A percentile compares a stretch with the other conserved stretches of the same genome.
Conservation (phyloP, 2,113 vertebrate genomes). For the Cyprinus carpio region DNA sequence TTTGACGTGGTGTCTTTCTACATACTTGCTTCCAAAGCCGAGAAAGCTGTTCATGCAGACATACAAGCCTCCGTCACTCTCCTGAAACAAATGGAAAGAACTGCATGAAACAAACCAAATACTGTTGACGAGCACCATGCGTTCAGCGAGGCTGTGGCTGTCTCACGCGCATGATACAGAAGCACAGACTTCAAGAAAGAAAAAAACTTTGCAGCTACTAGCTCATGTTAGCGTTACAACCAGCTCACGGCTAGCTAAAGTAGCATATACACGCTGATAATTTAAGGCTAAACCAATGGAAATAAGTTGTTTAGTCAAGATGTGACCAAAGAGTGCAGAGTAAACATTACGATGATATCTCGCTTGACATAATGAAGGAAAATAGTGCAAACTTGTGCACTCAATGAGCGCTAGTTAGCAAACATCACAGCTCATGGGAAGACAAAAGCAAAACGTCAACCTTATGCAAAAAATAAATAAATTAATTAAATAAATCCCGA, state of each 20-base stretch:
- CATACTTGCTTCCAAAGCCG: slow-evolving; percentile 92
- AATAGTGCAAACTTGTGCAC: not conserved
- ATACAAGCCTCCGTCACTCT: slow-evolving; percentile 92
- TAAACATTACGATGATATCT: not conserved
- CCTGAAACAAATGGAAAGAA: slow-evolving; percentile 70
- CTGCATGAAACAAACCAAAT: not conserved
- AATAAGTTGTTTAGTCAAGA: not conserved
- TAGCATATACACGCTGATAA: slow-evolving; percentile 52
- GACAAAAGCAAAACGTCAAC: not conserved
- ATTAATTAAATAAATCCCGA: no score
- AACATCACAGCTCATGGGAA: not conserved
- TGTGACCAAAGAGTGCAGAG: not conserved
- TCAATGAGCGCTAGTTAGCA: slow-evolving; percentile 14
- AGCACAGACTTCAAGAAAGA: slow-evolving; percentile 3
- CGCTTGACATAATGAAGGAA: not conserved
- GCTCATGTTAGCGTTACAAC: not conserved
- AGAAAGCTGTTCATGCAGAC: slow-evolving; percentile 98
- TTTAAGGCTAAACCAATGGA: slow-evolving; percentile 42
- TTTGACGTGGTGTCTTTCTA: slow-evolving; percentile 87
- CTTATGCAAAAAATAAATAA: not conserved
- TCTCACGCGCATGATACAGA: not conserved
- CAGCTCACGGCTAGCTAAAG: slow-evolving; percentile 26
- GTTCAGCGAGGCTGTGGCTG: not conserved
- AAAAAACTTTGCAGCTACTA: not conserved
- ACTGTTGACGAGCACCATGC: not conserved